Conservation (phyloP, 1,140 invertebrate genomes). For the Calephelis virginiensis region DNA sequence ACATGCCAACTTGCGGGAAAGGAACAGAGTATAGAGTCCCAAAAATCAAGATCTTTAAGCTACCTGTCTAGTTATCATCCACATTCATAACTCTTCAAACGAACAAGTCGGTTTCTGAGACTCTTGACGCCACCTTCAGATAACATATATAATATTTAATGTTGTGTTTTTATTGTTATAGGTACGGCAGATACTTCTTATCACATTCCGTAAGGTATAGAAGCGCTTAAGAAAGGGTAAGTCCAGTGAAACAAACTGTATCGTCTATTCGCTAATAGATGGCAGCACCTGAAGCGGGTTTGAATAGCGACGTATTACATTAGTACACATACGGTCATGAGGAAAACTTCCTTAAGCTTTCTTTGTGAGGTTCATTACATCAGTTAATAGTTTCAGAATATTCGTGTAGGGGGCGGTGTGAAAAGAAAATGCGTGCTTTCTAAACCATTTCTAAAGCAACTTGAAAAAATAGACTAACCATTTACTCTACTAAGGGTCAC, state of each 20-base stretch:
- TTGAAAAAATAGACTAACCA: no score
- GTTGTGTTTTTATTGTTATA: slow-evolving; percentile 26
- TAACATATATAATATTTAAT: not conserved
- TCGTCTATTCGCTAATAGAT: slow-evolving; percentile 61
- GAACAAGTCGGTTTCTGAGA: no score
- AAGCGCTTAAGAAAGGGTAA: slow-evolving; percentile 6
- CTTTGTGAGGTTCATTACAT: slow-evolving; percentile 47
- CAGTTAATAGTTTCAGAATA: slow-evolving; percentile 56
- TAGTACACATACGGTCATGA: slow-evolving; percentile 38
- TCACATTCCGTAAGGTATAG: not conserved
- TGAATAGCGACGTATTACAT: slow-evolving; percentile 16
- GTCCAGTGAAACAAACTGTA: slow-evolving; percentile 41
- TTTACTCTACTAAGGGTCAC: no score
- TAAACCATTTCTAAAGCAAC: no score
- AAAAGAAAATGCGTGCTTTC: slow-evolving; percentile 2
- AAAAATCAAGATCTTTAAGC: no score
- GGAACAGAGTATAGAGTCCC: no score
- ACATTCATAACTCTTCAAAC: no score
- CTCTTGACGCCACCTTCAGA: no score
- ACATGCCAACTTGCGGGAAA: no score
- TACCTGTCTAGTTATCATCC: no score
- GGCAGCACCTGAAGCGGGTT: slow-evolving; percentile 44
- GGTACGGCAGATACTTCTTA: slow-evolving; percentile 14
- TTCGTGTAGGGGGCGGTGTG: slow-evolving; percentile 61
- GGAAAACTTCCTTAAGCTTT: slow-evolving; percentile 57